These are phyloP conservation scores for Pinna nobilis DNA, from an alignment of 1,140 invertebrate species.

Conservation along the genomic window DNA sequence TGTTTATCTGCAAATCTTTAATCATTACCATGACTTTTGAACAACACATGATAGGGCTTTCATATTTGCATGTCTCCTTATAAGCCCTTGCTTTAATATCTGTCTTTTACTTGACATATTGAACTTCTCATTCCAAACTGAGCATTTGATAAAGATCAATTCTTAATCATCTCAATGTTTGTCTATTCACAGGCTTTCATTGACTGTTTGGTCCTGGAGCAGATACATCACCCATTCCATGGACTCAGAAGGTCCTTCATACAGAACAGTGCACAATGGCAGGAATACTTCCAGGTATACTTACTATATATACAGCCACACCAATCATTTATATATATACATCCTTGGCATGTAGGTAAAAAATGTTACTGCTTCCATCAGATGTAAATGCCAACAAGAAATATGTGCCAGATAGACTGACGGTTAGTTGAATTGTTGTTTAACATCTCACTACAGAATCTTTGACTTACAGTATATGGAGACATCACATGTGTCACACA, in stretches of 20 bases:
- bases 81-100: not conserved
- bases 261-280: slow-evolving; percentile 61
- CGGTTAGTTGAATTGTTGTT: too few relatives aligned
- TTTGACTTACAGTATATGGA: too few relatives aligned
- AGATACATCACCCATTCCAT: slow-evolving; percentile 63
- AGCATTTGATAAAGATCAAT: not conserved
- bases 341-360: not conserved
- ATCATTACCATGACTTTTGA: too few relatives aligned
- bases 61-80: not conserved
- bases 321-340: not conserved
- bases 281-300: slow-evolving; percentile 71
- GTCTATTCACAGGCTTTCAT: slow-evolving; percentile 69
- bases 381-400: too few relatives aligned
- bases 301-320: too few relatives aligned
- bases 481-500: too few relatives aligned
- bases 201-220: slow-evolving; percentile 66
- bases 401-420: too few relatives aligned
- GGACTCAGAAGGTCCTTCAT: slow-evolving; percentile 66
- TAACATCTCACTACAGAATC: too few relatives aligned
- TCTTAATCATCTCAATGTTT: not conserved
- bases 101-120: too few relatives aligned
- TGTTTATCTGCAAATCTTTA: too few relatives aligned
- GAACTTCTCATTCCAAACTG: not conserved
- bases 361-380: not conserved
- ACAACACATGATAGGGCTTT: too few relatives aligned